Conservation (phyloP, 2,888 invertebrate genomes). For the Drosophila bunnanda region DNA sequence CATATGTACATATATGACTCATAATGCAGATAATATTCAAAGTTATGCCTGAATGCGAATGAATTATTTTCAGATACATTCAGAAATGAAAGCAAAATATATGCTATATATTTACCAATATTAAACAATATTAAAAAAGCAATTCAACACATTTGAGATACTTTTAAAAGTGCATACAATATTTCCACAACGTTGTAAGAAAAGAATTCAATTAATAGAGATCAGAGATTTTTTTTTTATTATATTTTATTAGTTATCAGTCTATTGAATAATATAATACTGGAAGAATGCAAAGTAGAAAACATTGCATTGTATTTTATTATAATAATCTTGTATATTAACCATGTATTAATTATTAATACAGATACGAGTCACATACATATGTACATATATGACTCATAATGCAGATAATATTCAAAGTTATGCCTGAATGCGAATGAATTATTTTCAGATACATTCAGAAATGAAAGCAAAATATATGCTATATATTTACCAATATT, state of each 20-base stretch:
- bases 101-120: no score
- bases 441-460: neutral
- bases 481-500: neutral
- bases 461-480: neutral
- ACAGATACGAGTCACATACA: neutral
- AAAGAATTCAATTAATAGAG: neutral
- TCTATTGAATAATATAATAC: neutral
- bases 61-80: neutral
- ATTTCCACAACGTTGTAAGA: neutral
- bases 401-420: neutral
- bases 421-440: neutral
- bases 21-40: neutral
- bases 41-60: neutral
- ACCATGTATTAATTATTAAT: no score
- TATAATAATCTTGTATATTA: neutral
- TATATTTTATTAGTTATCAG: no score
- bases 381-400: neutral
- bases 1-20: neutral
- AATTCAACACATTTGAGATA: no score
- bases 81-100: neutral
- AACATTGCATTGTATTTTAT: neutral
- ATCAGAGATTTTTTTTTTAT: no score
- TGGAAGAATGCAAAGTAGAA: neutral
- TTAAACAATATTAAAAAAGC: neutral
- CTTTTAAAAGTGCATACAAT: rapidly evolving